phyloP scores from a whole-genome alignment of 2,113 vertebrate genomes.

The Gadus chalcogrammus region DNA sequence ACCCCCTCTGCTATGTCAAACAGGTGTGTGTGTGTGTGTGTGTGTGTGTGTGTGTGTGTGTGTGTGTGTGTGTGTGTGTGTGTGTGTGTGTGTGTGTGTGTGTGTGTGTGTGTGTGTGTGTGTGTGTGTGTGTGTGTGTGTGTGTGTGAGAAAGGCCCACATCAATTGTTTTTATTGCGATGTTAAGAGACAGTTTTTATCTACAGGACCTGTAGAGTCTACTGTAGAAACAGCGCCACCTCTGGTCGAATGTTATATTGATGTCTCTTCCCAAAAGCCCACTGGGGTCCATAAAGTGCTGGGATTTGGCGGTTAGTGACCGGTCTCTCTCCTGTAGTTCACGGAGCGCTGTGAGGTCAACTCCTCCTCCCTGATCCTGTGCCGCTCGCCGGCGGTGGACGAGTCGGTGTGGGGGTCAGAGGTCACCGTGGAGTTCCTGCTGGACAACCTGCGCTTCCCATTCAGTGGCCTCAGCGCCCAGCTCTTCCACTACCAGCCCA shows the following conservation, averaged over 20 bases:
- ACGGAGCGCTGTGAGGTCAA: conserved; percentile 83
- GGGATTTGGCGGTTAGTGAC: not conserved
- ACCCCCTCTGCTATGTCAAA: conserved; percentile 69
- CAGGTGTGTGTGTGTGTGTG: conserved; percentile 50
- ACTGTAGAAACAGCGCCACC: too few relatives aligned
- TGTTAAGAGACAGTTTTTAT: not conserved
- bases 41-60: not conserved
- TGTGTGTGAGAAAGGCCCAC: not conserved
- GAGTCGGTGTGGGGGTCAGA: conserved; percentile 56
- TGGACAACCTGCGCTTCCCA: conserved; percentile 89
- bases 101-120: too few relatives aligned
- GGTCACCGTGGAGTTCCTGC: conserved; percentile 84
- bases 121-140: conserved; percentile 51
- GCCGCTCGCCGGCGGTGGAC: conserved; percentile 83
- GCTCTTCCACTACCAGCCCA: conserved; percentile 84
- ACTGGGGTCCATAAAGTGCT: too few relatives aligned
- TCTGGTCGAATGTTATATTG: too few relatives aligned
- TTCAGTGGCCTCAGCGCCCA: conserved; percentile 77
- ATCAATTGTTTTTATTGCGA: too few relatives aligned
- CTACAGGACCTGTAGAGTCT: too few relatives aligned
- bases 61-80: too few relatives aligned
- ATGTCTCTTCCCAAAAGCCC: too few relatives aligned
- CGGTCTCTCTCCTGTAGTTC: conserved; percentile 69
- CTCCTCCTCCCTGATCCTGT: conserved; percentile 84
- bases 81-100: too few relatives aligned